A percentile compares a stretch with the other conserved stretches of the same genome.
phyloP scores from a whole-genome alignment of 2,113 vertebrate genomes.

The Leucopsar rothschildi region DNA sequence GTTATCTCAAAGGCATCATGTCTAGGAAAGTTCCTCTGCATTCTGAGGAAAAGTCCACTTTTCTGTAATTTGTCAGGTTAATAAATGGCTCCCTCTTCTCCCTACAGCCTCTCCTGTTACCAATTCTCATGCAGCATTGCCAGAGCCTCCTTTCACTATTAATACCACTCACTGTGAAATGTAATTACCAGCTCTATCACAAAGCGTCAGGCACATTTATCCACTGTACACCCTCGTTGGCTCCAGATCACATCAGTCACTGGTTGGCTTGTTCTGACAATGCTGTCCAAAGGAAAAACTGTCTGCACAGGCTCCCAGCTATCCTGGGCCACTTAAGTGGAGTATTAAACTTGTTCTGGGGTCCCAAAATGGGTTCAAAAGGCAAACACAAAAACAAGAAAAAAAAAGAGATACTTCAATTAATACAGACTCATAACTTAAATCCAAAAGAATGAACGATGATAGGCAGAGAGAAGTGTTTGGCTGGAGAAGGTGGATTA shows the following conservation, averaged over 20 bases:
- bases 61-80: slow-evolving; percentile 58
- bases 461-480: neutral
- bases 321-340: neutral
- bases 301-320: neutral
- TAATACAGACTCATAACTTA: neutral
- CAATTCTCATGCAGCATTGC: slow-evolving; percentile 31
- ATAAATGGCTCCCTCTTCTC: slow-evolving; percentile 65
- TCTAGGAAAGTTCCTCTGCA: slow-evolving; percentile 1
- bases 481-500: slow-evolving; percentile 39
- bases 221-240: slow-evolving; percentile 64
- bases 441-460: neutral
- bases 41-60: slow-evolving; percentile 51
- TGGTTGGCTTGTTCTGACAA: slow-evolving; percentile 45
- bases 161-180: slow-evolving; percentile 75
- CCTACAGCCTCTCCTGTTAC: slow-evolving; percentile 38
- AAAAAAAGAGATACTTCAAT: neutral
- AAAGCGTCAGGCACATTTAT: slow-evolving; percentile 69
- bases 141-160: slow-evolving; percentile 65
- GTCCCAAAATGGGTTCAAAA: neutral
- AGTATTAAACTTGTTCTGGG: neutral
- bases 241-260: slow-evolving; percentile 62
- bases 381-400: neutral
- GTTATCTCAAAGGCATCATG: neutral
- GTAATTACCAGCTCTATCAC: slow-evolving; percentile 76
- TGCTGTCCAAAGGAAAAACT: slow-evolving; percentile 1